Conservation (phyloP, 2,888 invertebrate genomes). For the Polymixis lichenea region DNA sequence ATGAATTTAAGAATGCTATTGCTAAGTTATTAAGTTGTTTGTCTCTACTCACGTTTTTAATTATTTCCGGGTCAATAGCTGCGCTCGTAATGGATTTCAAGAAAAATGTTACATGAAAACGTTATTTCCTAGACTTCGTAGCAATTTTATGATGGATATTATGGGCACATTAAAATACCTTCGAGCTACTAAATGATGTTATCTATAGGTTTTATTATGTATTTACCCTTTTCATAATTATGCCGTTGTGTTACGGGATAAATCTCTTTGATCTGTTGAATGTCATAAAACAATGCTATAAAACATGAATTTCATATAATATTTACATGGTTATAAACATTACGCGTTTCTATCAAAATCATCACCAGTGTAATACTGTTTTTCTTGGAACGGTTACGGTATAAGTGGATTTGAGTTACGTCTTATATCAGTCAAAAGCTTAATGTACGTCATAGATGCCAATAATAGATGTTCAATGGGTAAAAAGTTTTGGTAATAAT, state of each 20-base stretch:
- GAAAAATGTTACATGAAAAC: constrained; percentile 15
- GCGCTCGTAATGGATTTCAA: neutral
- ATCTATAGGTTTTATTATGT: constrained; percentile 44
- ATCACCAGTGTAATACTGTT: constrained; percentile 64
- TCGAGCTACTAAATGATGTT: constrained; percentile 38
- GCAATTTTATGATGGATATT: constrained; percentile 28
- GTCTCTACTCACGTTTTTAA: neutral
- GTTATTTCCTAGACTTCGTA: constrained; percentile 18
- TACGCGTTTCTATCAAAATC: constrained; percentile 61
- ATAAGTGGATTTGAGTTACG: constrained; percentile 66
- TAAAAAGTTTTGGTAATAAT: constrained; percentile 53
- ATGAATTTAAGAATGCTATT: neutral
- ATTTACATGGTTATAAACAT: constrained; percentile 61
- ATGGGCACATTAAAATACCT: constrained; percentile 39
- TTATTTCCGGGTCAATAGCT: constrained; percentile 14
- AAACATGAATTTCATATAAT: constrained; percentile 63
- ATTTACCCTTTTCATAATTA: constrained; percentile 56
- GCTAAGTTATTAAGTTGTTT: neutral
- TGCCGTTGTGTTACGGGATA: constrained; percentile 48
- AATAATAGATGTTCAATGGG: constrained; percentile 65
- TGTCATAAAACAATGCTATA: constrained; percentile 60
- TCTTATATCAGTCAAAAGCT: constrained; percentile 55
- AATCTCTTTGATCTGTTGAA: constrained; percentile 62
- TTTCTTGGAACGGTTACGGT: constrained; percentile 69
- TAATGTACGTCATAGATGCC: constrained; percentile 67